Conservation (phyloP, 2,113 vertebrate species). For the Furnarius figulus region DNA sequence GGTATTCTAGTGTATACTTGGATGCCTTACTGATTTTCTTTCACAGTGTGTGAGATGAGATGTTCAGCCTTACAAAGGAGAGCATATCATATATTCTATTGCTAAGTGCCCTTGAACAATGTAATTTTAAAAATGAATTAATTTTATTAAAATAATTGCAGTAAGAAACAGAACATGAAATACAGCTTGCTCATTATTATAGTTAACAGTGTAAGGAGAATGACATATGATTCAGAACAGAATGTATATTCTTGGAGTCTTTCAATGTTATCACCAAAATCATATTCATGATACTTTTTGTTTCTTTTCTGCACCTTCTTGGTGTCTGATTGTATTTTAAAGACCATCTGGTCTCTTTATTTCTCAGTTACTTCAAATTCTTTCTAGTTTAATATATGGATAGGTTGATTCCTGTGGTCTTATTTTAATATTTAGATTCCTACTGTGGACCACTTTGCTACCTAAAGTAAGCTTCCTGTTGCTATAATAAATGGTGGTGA, state of each 20-base stretch:
- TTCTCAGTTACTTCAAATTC: not conserved
- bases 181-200: slow-evolving; percentile 11
- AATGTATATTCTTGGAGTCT: not conserved
- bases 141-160: slow-evolving; percentile 27
- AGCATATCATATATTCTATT: not conserved
- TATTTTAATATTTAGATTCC: not conserved
- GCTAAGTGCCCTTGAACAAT: slow-evolving; percentile 1
- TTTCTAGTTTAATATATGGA: not conserved
- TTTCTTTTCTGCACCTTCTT: not conserved
- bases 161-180: slow-evolving; percentile 10
- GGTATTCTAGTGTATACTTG: not conserved
- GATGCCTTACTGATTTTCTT: slow-evolving; percentile 2
- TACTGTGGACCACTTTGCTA: not conserved
- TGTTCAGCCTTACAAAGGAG: not conserved
- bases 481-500: not conserved
- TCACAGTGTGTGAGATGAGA: not conserved
- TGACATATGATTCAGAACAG: not conserved
- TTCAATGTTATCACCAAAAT: slow-evolving; percentile 16
- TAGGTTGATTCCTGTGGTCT: not conserved
- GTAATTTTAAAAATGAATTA: not conserved
- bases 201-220: not conserved
- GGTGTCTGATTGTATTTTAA: not conserved
- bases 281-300: not conserved
- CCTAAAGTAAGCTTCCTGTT: not conserved
- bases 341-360: not conserved